Conservation (phyloP, 2,797 vertebrate species). For the Poliocrania exsul region DNA sequence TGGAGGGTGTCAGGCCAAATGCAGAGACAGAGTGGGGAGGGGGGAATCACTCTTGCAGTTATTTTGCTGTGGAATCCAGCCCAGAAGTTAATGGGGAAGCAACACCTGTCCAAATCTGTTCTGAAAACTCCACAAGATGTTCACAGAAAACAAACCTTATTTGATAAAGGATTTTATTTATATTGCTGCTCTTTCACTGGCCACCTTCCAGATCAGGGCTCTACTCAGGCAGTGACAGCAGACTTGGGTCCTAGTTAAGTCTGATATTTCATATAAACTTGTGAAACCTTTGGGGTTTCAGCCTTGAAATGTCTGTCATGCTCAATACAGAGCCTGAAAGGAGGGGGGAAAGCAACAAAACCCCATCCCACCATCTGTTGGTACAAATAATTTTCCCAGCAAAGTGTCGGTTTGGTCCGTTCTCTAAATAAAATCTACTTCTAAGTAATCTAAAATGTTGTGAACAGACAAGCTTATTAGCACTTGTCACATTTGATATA, state of each 20-base stretch:
- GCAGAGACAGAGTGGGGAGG: not conserved
- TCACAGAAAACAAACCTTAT: not conserved
- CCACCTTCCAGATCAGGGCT: not conserved
- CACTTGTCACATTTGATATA: constrained; percentile 27
- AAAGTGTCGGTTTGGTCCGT: not conserved
- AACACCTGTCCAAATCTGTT: not conserved
- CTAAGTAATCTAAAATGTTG: not conserved
- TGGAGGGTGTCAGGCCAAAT: not conserved
- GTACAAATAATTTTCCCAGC: not conserved
- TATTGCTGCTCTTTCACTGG: not conserved
- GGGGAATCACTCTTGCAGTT: not conserved
- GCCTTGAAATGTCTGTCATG: not conserved
- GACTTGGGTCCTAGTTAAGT: not conserved
- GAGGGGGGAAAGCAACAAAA: not conserved
- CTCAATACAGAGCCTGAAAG: not conserved
- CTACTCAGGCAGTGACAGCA: not conserved
- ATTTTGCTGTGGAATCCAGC: not conserved
- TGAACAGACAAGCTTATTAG: constrained; percentile 26
- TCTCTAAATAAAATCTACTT: constrained; percentile 10
- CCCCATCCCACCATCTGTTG: not conserved
- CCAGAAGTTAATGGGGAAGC: constrained; percentile 21
- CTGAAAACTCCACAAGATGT: not conserved
- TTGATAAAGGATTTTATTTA: not conserved
- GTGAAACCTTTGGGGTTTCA: not conserved
- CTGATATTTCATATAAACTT: not conserved